Evolutionary conservation across 2,113 vertebrate species (phyloP).

Genomic region (Dunckerocampus dactyliophorus): DNA sequence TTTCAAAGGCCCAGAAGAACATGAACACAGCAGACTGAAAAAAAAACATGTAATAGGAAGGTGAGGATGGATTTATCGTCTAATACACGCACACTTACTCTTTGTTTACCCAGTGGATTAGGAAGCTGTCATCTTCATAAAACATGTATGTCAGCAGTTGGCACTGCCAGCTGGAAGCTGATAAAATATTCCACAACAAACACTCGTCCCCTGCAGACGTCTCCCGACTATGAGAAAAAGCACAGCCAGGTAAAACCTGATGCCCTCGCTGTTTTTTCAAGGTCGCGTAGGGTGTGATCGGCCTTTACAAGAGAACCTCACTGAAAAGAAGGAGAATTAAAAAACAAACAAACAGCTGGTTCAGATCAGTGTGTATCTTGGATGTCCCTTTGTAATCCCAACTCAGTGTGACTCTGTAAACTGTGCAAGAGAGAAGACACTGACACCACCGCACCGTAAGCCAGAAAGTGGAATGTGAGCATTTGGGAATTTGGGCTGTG

Average conservation of each 20-base stretch:
- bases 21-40: conserved; percentile 1
- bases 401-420: conserved; percentile 52
- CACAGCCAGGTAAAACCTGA: conserved; percentile 4
- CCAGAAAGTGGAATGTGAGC: conserved; percentile 66
- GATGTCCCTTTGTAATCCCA: conserved; percentile 45
- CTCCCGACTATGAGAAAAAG: conserved; percentile 16
- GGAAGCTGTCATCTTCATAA: conserved; percentile 32
- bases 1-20: conserved; percentile 7
- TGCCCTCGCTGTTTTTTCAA: neutral
- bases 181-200: conserved; percentile 16
- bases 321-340: neutral
- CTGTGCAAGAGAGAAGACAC: conserved; percentile 44
- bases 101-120: conserved; percentile 32
- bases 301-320: neutral
- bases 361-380: conserved; percentile 26
- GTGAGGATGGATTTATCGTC: conserved; percentile 49
- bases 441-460: conserved; percentile 32
- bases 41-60: conserved; percentile 37
- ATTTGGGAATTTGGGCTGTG: conserved; percentile 51
- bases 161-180: conserved; percentile 2
- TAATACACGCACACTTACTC: conserved; percentile 30
- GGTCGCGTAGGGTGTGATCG: neutral
- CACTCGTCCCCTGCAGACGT: conserved; percentile 1
- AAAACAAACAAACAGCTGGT: conserved; percentile 27
- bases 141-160: conserved; percentile 10